Evolutionary conservation across 2,797 vertebrate species (phyloP).

Genomic region (Novumbra hubbsi): DNA sequence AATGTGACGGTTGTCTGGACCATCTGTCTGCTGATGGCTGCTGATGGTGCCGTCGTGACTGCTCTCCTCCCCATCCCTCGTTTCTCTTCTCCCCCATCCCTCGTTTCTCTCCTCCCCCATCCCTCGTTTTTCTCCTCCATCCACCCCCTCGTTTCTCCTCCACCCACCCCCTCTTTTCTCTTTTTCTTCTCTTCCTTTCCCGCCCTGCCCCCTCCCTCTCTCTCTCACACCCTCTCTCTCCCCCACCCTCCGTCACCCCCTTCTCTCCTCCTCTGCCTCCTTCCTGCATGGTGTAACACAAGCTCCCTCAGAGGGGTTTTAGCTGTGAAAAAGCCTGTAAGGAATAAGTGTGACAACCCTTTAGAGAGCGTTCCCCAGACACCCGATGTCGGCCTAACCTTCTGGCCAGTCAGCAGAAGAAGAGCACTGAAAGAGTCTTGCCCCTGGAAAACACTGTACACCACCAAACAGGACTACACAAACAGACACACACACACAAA

Average conservation of each 20-base stretch:
- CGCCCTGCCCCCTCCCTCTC: neutral
- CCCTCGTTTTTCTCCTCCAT: neutral
- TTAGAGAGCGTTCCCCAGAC: conserved; percentile 31
- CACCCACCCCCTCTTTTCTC: neutral
- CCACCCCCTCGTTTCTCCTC: neutral
- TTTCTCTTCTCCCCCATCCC: neutral
- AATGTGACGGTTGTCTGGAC: no score
- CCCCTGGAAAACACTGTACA: conserved; percentile 30
- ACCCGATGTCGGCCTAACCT: conserved; percentile 58
- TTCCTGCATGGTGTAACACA: conserved; percentile 5
- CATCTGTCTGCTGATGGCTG: no score
- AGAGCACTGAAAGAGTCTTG: conserved; percentile 34
- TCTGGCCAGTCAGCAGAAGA: conserved; percentile 59
- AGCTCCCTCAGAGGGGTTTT: conserved; percentile 7
- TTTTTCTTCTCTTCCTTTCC: neutral
- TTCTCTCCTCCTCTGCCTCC: conserved; percentile 6
- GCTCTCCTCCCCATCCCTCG: neutral
- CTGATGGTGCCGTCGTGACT: conserved; percentile 36
- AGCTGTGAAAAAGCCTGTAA: conserved; percentile 28
- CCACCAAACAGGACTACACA: neutral
- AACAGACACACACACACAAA: conserved; percentile 21
- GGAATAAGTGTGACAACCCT: neutral
- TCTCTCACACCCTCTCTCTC: neutral
- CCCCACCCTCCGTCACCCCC: conserved; percentile 7
- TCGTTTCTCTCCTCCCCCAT: neutral